Evolutionary conservation across 2,797 vertebrate genomes (phyloP).

Genomic region (Poecile montanus): DNA sequence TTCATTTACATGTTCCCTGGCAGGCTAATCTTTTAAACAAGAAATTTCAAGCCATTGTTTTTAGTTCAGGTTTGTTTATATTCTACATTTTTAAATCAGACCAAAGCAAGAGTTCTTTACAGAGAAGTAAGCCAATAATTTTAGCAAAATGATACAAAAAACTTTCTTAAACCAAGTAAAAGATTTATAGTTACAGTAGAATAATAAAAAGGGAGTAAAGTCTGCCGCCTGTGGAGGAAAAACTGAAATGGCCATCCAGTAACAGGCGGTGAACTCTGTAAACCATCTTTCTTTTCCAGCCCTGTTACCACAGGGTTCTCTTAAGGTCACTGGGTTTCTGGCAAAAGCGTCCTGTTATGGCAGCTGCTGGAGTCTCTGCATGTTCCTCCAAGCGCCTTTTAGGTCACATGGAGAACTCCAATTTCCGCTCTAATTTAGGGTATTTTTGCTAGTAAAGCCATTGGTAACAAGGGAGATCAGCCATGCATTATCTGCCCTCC

Average conservation of each 20-base stretch:
- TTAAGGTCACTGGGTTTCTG: constrained; percentile 68
- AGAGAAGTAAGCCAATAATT: constrained; percentile 78
- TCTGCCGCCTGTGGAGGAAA: constrained; percentile 69
- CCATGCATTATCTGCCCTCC: constrained; percentile 85
- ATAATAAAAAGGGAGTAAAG: constrained; percentile 75
- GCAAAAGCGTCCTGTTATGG: constrained; percentile 71
- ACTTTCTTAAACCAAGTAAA: constrained; percentile 80
- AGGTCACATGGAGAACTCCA: constrained; percentile 81
- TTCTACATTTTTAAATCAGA: constrained; percentile 71
- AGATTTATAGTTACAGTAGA: constrained; percentile 77
- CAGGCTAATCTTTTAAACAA: constrained; percentile 52
- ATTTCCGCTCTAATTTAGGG: constrained; percentile 74
- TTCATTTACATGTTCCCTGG: constrained; percentile 58
- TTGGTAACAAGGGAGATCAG: constrained; percentile 81
- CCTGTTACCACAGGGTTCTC: constrained; percentile 64
- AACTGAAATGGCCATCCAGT: constrained; percentile 70
- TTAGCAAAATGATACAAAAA: constrained; percentile 84
- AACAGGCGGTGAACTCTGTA: constrained; percentile 74
- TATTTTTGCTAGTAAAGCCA: constrained; percentile 81
- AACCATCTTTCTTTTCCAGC: constrained; percentile 75
- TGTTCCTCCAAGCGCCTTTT: constrained; percentile 70
- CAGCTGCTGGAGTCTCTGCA: constrained; percentile 77
- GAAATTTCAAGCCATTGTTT: constrained; percentile 64
- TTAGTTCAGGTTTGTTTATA: constrained; percentile 65
- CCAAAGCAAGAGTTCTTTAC: constrained; percentile 77